Base-by-base conservation (phyloP, 2,888 invertebrate species). In the Drosophila anceps region DNA sequence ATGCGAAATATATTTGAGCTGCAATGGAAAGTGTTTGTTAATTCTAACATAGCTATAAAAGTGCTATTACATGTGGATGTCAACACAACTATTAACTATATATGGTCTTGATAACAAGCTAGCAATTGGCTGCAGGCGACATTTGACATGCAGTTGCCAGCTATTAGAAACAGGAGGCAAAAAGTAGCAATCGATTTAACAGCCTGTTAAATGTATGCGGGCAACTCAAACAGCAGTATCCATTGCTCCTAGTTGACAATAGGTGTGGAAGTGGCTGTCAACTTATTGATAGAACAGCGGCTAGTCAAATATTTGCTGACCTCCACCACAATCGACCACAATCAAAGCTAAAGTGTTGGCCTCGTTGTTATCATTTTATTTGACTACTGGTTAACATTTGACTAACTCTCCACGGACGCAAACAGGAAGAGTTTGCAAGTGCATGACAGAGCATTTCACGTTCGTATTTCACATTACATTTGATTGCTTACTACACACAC, bases 391-490 rank as follows among this genome's bases (percentile, higher is more conserved):
- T n/a, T n/a, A 58, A 4, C 64, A 50, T 43, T 63, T 18, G 24
- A 13, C 31, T n/a, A 55, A 39, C 39, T 27, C 54, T 24, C n/a
- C 24, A 54, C 35, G 44, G 9, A 7, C 6, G 35, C 35, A 60
- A 62, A 35, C 50, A 41, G 55, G 55, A 57, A 57, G 41, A 43
- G 27, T 24, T 64, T 10, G 31, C 9, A 64, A 51, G 15, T 20
- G 13, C 35, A 24, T 39, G 7, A 15, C 27, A 72, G 72, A 6
- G 65, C 33, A 72, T 65, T 29, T 8, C 18, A 4, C 8, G 18
- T 37, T 39, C 29, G 51, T 35, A 20, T 50, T 33, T 33, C 1
- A 33, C 31, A 33, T 35, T 20, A 15, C 20, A 13, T 20, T 51
- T 31, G 6, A 13, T 12, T 50, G 48, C 48, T 12, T 3, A 10